Evolutionary conservation across 30 jellyfish, hydroid and myxozoan species (phyloP), one percentile per base, ranked within the genome.

Genomic region (Aurelia sp.): DNA sequence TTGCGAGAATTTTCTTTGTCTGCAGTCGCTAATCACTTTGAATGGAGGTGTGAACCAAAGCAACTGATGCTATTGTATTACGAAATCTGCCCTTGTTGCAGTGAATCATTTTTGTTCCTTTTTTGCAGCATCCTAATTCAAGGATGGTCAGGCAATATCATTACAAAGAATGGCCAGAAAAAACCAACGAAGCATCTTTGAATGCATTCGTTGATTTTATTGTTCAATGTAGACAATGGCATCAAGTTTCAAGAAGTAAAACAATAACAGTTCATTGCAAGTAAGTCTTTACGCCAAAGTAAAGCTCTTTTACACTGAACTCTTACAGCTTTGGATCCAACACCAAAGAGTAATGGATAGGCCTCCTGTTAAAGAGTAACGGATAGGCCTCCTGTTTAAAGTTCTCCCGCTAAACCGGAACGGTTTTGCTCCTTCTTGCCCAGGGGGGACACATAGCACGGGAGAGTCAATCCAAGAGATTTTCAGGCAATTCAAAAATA

Each of bases 121-220:
- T n/a, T 3, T 79, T 70, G 18, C 74, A 91, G 97, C 50, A 30
- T 48, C 13, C 62, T 5, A 74, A 70, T 55, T 60, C 85, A 40
- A 78, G 82, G 67, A 20, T 91, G 30, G 90, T 91, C 10, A 60
- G 86, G 31, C 86, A 84, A 33, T 91, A 84, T 72, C 96, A 91
- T 33, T 91, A 91, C 65, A 64, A 84, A 38, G 48, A 74, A 10
- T 91, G 92, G 97, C 96, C 96, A 16, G 88, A 63, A 40, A 76
- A 78, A 13, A 1, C 65, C 12, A 40, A 67, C 68, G 84, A 81
- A 65, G 78, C 60, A 12, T 81, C 91, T 20, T 21, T 81, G 75
- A 5, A 10, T 18, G 59, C 38, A 8, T 81, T 63, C 24, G 84
- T 81, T n/a, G 74, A 81, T 27, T 81, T 81, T 81, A 47, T 70